Conservation (phyloP, 2,113 vertebrate genomes). For the Stegastes partitus region DNA sequence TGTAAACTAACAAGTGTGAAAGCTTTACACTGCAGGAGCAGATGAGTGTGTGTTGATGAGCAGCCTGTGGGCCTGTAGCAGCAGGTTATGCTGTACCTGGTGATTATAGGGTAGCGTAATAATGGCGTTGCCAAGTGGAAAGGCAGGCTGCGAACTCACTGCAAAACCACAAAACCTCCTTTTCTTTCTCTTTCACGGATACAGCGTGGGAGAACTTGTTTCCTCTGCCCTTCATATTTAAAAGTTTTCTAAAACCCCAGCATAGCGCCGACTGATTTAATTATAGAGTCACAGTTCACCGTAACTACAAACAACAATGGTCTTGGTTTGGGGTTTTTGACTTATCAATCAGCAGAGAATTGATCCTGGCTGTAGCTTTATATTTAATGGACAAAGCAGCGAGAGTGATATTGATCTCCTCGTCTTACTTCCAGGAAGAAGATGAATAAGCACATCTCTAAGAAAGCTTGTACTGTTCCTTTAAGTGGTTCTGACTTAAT, state of each 20-base stretch:
- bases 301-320: too few species aligned
- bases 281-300: too few species aligned
- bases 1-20: conserved; percentile 10
- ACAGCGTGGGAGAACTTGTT: not conserved
- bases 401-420: not conserved
- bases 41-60: not conserved
- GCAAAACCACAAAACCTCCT: not conserved
- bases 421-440: not conserved
- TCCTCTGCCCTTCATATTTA: not conserved
- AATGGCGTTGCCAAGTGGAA: conserved; percentile 4
- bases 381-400: conserved; percentile 16
- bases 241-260: too few species aligned
- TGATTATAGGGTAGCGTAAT: conserved; percentile 57
- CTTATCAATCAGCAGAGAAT: not conserved
- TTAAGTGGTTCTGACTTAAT: too few species aligned
- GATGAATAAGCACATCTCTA: too few species aligned
- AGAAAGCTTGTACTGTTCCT: too few species aligned
- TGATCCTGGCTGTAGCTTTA: not conserved
- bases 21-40: not conserved
- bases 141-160: not conserved
- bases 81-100: not conserved
- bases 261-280: too few species aligned
- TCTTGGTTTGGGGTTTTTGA: too few species aligned
- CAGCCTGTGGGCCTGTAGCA: not conserved
- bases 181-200: not conserved